Evolutionary conservation across 1,140 invertebrate genomes (phyloP), one percentile per base, ranked within the genome.

Genomic region (Zaprionus nigranus): DNA sequence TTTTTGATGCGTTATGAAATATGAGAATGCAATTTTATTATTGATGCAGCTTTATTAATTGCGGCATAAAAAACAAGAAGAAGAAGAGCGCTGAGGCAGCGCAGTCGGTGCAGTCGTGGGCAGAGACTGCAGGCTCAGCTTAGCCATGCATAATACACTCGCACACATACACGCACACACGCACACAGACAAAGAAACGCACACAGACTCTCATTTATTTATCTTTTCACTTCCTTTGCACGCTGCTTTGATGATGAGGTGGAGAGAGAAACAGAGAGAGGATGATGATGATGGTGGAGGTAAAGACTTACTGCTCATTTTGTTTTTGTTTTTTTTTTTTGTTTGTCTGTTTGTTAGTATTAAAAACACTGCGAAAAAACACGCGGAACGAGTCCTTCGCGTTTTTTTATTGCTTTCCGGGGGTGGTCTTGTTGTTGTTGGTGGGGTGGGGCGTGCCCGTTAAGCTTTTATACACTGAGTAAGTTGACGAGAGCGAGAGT

Each of bases 291-390:
- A 49, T 11, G 30, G 9, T 34, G 9, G 30, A 34, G 30, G 24
- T 54, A 63, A 69, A 80, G 88, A 88, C 84, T 88, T 88, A 88
- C 84, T 88, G 84, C 84, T 88, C 84, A 88, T 88, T 90, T 88
- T 88, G 74, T 78, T 65, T 78, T 69, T 70, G 20, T 78, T 67
- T 63, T 81, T 74, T 81, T 57, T 62, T 62, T 46, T 65, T 61
- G 34, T 62, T 68, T 59, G 34, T 74, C 58, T 79, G 43, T 67
- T 60, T 68, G 67, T 78, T 72, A 72, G 69, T 69, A 67, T 76
- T 70, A 11, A 60, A 24, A 75, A 65, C 54, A 60, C 43, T 64
- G 53, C 60, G 49, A 46, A 38, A 70, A 71, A 78, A 79, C 82
- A 81, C 84, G 81, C 85, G 84, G 51, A 61, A 15, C 57, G 68